A percentile compares a stretch with the other conserved stretches of the same genome.
phyloP scores from a whole-genome alignment of 2,113 vertebrate genomes.

The Tichodroma muraria region DNA sequence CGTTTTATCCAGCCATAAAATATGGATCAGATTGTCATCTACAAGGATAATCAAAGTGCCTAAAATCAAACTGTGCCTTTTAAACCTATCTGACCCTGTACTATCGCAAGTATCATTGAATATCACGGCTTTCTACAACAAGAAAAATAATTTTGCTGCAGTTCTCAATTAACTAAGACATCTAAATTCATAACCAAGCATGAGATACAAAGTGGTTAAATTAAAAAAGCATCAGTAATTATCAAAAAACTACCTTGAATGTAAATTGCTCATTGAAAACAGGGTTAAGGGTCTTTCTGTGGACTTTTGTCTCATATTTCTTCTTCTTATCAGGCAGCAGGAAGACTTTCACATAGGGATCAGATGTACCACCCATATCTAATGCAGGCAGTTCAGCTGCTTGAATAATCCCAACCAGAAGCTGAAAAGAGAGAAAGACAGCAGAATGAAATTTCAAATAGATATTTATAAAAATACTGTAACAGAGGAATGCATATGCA shows the following conservation, averaged over 20 bases:
- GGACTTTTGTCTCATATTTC: slow-evolving; percentile 84
- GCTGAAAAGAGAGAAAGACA: slow-evolving; percentile 61
- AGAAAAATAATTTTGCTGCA: background rate
- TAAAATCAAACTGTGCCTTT: background rate
- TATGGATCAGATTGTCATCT: background rate
- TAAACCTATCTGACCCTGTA: background rate
- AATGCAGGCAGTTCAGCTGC: slow-evolving; percentile 81
- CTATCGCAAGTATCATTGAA: background rate
- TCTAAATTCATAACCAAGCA: background rate
- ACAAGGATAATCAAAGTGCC: background rate
- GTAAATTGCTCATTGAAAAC: slow-evolving; percentile 84
- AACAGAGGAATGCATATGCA: background rate
- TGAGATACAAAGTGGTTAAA: background rate
- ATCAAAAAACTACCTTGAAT: slow-evolving; percentile 75
- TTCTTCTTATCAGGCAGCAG: slow-evolving; percentile 83
- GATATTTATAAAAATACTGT: background rate
- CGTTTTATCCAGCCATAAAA: background rate
- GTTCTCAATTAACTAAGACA: background rate
- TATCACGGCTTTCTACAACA: background rate
- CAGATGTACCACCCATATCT: slow-evolving; percentile 83
- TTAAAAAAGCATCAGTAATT: background rate
- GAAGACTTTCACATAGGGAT: slow-evolving; percentile 82
- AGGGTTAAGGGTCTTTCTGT: slow-evolving; percentile 82
- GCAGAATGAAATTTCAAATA: background rate
- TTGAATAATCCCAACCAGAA: slow-evolving; percentile 83